Base-by-base conservation (phyloP, 1,140 invertebrate species). In the Drosophila nigrodunni region DNA sequence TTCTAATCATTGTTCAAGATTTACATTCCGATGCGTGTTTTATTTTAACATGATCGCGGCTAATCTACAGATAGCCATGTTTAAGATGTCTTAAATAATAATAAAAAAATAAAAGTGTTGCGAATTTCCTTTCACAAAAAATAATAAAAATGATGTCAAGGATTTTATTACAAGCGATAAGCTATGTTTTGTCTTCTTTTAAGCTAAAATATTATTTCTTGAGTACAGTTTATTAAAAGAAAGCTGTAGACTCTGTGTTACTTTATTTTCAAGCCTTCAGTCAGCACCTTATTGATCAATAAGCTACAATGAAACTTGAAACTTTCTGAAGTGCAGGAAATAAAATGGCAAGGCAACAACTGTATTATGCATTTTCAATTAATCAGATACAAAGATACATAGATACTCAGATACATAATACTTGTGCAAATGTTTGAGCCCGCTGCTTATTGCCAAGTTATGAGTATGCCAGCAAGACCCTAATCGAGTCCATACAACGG, bases 401-500 rank as follows among this genome's bases (percentile, higher is more conserved):
- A 44, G 58, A 44, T 44, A 44, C 18, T n/a, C 7, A 37, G 54
- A 46, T 66, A 61, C 35, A 46, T 54, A 71, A 59, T 71, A 59
- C 52, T 34, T 59, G 46, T 72, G 39, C 35, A 49, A 54, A 57
- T 39, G 64, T 68, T 60, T 50, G 62, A 50, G 50, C 41, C 67
- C 60, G 73, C 66, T 74, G 71, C 74, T 80, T 69, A 69, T 71
- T 69, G 55, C 25, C 80, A 58, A 85, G 80, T 87, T 88, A 86
- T 86, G 80, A 82, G 82, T 78, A 75, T 77, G 77, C 73, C 83
- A 82, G 50, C 83, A 66, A 66, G 78, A 83, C 83, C 82, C 82
- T 88, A 87, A 87, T 88, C 82, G 82, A 87, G 82, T 75, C 69
- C 82, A 87, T 87, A 77, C 83, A 87, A 88, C 85, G 83, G 80